Base-by-base conservation (phyloP, 2,113 vertebrate genomes). In the Macrotus californicus region DNA sequence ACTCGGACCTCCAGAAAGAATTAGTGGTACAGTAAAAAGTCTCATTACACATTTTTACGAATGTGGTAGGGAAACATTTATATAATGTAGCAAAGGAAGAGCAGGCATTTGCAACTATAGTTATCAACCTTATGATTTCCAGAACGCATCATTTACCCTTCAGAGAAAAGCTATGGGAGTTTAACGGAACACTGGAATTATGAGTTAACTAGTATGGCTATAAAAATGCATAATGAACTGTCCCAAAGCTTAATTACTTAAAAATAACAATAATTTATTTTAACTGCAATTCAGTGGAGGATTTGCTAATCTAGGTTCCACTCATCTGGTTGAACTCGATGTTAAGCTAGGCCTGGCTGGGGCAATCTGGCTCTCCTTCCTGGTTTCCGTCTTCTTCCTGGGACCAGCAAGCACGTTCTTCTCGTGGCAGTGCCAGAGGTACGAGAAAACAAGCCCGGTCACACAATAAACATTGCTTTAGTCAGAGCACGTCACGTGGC, bases 21-120 rank as follows among this genome's bases (percentile, higher is more conserved):
- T 66, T 98, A 24, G 16, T 66, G 96, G 96, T 98, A 96, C 1
- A 24, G 41, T 89, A 85, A 93, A 92, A 72, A 36, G 7, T 82
- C 29, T 91, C 69, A 36, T 1, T 92, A 69, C 39, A 29, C 24
- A 18, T 64, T 95, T 94, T 81, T 84, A 26, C 46, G 61, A 41
- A 31, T 59, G 21, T 75, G 52, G 41, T 29, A 75, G 41, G 59
- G 41, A 41, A 87, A 54, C 31, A 70, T 43, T 95, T 56, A 34
- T 80, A 56, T 50, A 48, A 56, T 24, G 2, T 50, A 29, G 70
- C n/a, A 94, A n/a, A 54, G 29, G 2, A 64, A 77, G 29, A 95
- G 46, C 21, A 39, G 88, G 12, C 52, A 50, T 64, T 89, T 80
- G 31, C 16, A 77, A 4, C 24, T 70, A 21, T 11, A 66, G n/a